Conservation (phyloP, 2,888 invertebrate species). For the Scaptomyza parva region DNA sequence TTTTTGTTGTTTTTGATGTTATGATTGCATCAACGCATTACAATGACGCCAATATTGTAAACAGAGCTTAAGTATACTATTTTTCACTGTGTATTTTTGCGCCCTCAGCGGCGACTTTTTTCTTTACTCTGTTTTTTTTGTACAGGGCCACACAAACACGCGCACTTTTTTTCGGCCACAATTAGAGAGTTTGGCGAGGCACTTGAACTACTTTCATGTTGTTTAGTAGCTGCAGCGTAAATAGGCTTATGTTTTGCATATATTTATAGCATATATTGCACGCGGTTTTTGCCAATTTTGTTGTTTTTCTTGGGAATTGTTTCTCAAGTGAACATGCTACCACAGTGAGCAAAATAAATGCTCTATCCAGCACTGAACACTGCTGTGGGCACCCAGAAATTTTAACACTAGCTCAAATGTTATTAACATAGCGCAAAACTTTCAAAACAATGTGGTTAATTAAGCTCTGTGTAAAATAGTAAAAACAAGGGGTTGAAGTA, state of each 20-base stretch:
- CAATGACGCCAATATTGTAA: slow-evolving; percentile 37
- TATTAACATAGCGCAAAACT: slow-evolving; percentile 18
- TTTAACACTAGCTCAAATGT: slow-evolving; percentile 12
- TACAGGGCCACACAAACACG: slow-evolving; percentile 50
- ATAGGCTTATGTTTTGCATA: slow-evolving; percentile 15
- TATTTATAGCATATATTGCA: slow-evolving; percentile 37
- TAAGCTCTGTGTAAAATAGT: neutral
- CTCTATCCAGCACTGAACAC: slow-evolving; percentile 22
- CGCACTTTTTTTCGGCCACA: slow-evolving; percentile 52
- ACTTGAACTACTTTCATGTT: slow-evolving; percentile 31
- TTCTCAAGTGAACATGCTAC: slow-evolving; percentile 39
- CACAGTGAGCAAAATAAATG: slow-evolving; percentile 29
- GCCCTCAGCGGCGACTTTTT: slow-evolving; percentile 48
- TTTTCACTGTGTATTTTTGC: slow-evolving; percentile 35
- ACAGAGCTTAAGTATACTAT: slow-evolving; percentile 10
- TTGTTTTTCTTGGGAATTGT: slow-evolving; percentile 55
- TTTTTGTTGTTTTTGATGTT: slow-evolving; percentile 22
- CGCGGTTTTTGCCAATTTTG: slow-evolving; percentile 57
- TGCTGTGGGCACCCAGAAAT: slow-evolving; percentile 25
- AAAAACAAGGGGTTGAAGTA: neutral
- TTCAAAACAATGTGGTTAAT: neutral
- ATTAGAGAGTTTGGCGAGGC: slow-evolving; percentile 18
- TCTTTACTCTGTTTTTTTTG: slow-evolving; percentile 27
- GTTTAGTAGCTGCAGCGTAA: slow-evolving; percentile 10
- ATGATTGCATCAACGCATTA: slow-evolving; percentile 38